phyloP scores from a whole-genome alignment of 2,888 invertebrate genomes.

The Danaus chrysippus region DNA sequence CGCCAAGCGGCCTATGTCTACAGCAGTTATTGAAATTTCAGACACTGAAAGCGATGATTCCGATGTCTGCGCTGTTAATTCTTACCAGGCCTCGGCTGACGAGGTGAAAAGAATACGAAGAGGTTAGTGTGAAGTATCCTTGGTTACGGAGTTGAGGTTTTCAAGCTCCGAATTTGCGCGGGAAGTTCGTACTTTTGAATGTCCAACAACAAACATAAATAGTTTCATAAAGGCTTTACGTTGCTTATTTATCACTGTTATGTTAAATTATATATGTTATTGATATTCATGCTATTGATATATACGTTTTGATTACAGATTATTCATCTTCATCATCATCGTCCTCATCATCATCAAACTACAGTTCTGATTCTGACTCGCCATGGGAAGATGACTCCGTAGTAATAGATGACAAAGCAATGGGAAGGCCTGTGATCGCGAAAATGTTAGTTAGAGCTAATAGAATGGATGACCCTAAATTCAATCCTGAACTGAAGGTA shows the following conservation, averaged over 20 bases:
- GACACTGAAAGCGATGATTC: constrained; percentile 74
- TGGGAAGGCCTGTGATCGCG: constrained; percentile 45
- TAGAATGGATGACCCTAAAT: constrained; percentile 64
- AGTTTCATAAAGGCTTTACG: not conserved
- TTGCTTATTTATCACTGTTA: too few relatives aligned
- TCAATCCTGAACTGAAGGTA: constrained; percentile 62
- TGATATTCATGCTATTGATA: constrained; percentile 22
- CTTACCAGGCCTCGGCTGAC: constrained; percentile 72
- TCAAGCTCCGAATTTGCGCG: constrained; percentile 45
- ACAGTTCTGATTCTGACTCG: constrained; percentile 69
- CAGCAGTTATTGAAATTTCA: constrained; percentile 68
- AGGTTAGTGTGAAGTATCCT: constrained; percentile 45
- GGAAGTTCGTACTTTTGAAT: constrained; percentile 43
- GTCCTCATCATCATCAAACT: constrained; percentile 55
- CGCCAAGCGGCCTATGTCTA: constrained; percentile 61
- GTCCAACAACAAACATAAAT: not conserved
- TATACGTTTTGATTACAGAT: constrained; percentile 37
- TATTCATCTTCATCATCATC: constrained; percentile 53
- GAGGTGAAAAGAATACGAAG: constrained; percentile 74
- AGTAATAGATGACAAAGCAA: constrained; percentile 50
- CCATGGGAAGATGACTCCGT: constrained; percentile 69
- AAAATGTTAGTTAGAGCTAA: constrained; percentile 64
- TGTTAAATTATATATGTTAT: too few relatives aligned
- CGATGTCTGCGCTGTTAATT: constrained; percentile 73
- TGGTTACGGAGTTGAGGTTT: constrained; percentile 25